Percentiles rank a stretch among this genome's conserved stretches.
These are phyloP conservation scores for Calidris pugnax DNA, from an alignment of 2,113 vertebrate genomes.

Conservation along the genomic window DNA sequence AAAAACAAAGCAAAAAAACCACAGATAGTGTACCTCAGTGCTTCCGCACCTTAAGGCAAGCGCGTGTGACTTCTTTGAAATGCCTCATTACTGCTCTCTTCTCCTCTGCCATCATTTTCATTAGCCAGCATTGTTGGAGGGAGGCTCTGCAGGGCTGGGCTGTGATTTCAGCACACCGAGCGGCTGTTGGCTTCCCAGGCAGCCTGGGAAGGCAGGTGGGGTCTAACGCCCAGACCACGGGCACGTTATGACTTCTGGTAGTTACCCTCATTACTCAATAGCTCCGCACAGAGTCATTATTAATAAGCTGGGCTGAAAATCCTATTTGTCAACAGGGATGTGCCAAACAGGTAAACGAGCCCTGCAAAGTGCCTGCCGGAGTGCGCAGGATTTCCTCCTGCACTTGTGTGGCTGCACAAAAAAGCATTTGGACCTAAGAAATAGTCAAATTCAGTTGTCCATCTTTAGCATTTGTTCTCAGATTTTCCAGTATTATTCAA, in stretches of 20 bases:
- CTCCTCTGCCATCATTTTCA: too few species aligned
- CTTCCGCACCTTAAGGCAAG: too few species aligned
- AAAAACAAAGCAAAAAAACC: too few species aligned
- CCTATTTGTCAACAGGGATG: neutral
- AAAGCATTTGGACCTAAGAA: neutral
- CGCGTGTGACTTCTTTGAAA: too few species aligned
- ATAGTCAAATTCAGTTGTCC: neutral
- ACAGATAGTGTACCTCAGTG: too few species aligned
- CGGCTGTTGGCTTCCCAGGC: neutral
- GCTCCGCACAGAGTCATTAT: neutral
- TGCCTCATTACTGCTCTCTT: too few species aligned
- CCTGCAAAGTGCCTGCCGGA: neutral
- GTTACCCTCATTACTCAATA: rapidly evolving
- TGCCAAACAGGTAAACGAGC: neutral
- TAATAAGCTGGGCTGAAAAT: neutral
- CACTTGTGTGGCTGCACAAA: neutral
- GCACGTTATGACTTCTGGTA: rapidly evolving
- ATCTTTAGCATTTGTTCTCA: rapidly evolving
- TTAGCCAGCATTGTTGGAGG: slow-evolving; percentile 35
- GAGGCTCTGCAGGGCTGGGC: neutral
- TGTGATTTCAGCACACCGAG: slow-evolving; percentile 42
- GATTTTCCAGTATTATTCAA: neutral
- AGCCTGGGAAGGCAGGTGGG: neutral
- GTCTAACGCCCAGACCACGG: rapidly evolving
- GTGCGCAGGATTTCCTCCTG: neutral